phyloP scores from a whole-genome alignment of 2,113 vertebrate species.

The Scomber japonicus region DNA sequence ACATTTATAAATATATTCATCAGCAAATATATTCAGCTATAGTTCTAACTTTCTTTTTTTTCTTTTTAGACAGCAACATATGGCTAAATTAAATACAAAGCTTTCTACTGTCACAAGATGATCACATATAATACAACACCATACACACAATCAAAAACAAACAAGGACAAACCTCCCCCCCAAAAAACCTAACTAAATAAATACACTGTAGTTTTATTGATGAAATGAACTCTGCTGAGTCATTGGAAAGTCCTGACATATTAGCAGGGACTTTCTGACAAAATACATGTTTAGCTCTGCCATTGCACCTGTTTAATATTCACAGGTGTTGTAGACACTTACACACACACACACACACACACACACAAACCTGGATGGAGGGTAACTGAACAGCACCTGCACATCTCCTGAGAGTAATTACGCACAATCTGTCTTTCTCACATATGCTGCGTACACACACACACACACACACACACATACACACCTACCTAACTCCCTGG shows the following conservation, averaged over 20 bases:
- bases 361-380: neutral
- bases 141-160: too few species aligned
- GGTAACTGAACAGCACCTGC: slow-evolving; percentile 8
- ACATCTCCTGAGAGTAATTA: slow-evolving; percentile 42
- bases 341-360: neutral
- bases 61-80: too few species aligned
- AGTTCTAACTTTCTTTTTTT: too few species aligned
- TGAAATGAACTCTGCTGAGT: neutral
- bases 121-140: too few species aligned
- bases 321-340: neutral
- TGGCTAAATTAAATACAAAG: too few species aligned
- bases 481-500: neutral
- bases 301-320: neutral
- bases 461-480: neutral
- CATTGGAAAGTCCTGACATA: neutral
- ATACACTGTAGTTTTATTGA: too few species aligned
- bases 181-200: too few species aligned
- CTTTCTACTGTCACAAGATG: too few species aligned
- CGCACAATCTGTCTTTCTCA: neutral
- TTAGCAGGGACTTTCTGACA: neutral
- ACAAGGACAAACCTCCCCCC: too few species aligned
- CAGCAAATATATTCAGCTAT: too few species aligned
- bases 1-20: too few species aligned
- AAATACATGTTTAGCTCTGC: too few species aligned
- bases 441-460: slow-evolving; percentile 4